Evolutionary conservation across 2,113 vertebrate species (phyloP), one percentile per base, ranked within the genome.

Genomic region (Phoxinus phoxinus): DNA sequence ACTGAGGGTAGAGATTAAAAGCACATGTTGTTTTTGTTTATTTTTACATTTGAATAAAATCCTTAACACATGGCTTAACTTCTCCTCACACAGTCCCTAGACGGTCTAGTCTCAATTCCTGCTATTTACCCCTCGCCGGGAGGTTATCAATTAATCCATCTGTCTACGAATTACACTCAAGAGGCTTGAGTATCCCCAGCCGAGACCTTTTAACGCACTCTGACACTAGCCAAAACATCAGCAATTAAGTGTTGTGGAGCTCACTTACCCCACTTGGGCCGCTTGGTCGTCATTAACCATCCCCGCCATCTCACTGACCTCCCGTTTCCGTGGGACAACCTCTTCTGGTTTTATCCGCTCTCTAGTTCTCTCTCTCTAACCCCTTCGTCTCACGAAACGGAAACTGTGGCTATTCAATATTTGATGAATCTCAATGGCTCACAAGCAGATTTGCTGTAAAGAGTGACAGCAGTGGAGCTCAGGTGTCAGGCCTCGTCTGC

Each of bases 371-470:
- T 88, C 65, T 90, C 77, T 81, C 13, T 79, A 83, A 86, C 65
- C 85, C 73, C 46, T 51, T 79, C 67, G 85, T 69, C 23, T 88
- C 86, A 86, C 87, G 93, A 93, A 94, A 95, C 90, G 90, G 93
- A 95, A 95, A 93, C 94, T 93, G 90, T 87, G 88, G 86, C 58
- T 84, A 53, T 89, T 95, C 65, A 95, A 95, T 95, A 95, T 93
- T 95, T 93, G n/a, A 95, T 95, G 94, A 71, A 90, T 92, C 90
- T 91, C 93, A 95, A 95, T 94, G 85, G 94, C 89, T 93, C 94
- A 93, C 94, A 94, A 94, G 93, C 90, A 92, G 91, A 91, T 90
- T 89, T 90, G 86, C 92, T 94, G 92, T 94, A 93, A 93, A 94
- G 92, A 90, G 87, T 88, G 90, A 90, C 89, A 82, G 90, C 87